Conservation (phyloP, 1,140 invertebrate genomes). For the Himalopsyche phryganea region DNA sequence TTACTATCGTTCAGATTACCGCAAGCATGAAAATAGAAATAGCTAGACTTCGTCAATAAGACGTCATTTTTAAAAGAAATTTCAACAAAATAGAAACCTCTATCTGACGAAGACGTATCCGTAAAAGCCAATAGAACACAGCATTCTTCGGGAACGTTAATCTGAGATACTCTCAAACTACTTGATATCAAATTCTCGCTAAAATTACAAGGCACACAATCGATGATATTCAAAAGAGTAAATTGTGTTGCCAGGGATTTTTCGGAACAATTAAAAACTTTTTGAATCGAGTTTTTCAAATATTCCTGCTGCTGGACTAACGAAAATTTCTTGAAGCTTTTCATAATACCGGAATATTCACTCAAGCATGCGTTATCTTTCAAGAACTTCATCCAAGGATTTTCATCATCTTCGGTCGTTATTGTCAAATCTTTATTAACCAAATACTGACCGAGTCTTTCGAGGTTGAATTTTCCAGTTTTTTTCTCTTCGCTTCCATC, state of each 20-base stretch:
- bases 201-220: slow-evolving; percentile 45
- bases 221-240: slow-evolving; percentile 48
- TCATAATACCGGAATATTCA: slow-evolving; percentile 64
- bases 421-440: slow-evolving; percentile 63
- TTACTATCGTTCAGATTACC: slow-evolving; percentile 39
- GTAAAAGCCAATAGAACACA: slow-evolving; percentile 45
- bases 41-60: slow-evolving; percentile 35
- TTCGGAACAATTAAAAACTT: slow-evolving; percentile 69
- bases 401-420: slow-evolving; percentile 58
- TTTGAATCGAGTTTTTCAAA: slow-evolving; percentile 63
- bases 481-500: slow-evolving; percentile 47
- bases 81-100: slow-evolving; percentile 48
- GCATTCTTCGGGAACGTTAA: slow-evolving; percentile 38
- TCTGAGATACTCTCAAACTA: slow-evolving; percentile 44
- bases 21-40: slow-evolving; percentile 36
- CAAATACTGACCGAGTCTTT: slow-evolving; percentile 88
- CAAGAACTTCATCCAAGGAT: slow-evolving; percentile 78
- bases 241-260: slow-evolving; percentile 63
- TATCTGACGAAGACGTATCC: slow-evolving; percentile 35
- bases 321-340: slow-evolving; percentile 72
- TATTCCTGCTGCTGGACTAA: slow-evolving; percentile 77
- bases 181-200: slow-evolving; percentile 13
- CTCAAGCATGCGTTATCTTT: slow-evolving; percentile 66
- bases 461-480: slow-evolving; percentile 73
- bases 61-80: slow-evolving; percentile 20